Conservation (phyloP, 1,140 invertebrate genomes). For the Pteromalus puparum region DNA sequence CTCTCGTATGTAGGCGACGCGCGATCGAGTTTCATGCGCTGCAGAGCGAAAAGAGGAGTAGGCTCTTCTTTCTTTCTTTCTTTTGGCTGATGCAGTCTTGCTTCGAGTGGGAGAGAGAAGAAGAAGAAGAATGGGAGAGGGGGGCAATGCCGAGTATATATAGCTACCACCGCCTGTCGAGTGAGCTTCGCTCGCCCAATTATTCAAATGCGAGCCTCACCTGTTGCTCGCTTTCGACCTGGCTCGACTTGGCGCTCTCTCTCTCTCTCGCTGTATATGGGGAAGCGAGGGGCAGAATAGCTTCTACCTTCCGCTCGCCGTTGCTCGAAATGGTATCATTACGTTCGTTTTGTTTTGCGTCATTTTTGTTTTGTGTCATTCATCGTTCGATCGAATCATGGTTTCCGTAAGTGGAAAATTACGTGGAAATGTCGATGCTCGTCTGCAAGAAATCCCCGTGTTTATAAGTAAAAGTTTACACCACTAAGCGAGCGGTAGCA, state of each 20-base stretch:
- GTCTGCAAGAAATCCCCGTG: no score
- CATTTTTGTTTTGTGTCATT: no score
- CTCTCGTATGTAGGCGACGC: slow-evolving; percentile 34
- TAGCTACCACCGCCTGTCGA: slow-evolving; percentile 31
- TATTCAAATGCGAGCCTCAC: slow-evolving; percentile 70
- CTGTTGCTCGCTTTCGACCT: slow-evolving; percentile 64
- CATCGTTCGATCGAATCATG: no score
- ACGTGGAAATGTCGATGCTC: no score
- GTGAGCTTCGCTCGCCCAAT: slow-evolving; percentile 64
- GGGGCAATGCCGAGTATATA: slow-evolving; percentile 41
- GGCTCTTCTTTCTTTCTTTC: slow-evolving; percentile 22
- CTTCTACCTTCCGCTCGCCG: not conserved
- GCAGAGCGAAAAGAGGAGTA: slow-evolving; percentile 14
- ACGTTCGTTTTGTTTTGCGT: no score
- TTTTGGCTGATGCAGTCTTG: not conserved
- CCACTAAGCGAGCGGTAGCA: not conserved
- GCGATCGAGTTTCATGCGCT: slow-evolving; percentile 54
- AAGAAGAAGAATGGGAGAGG: slow-evolving; percentile 49
- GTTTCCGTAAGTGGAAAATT: no score
- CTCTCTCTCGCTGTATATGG: not conserved
- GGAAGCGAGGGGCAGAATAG: slow-evolving; percentile 52
- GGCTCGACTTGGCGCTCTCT: no score
- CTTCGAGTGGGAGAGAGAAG: not conserved
- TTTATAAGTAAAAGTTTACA: not conserved
- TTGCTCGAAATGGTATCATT: no score